phyloP scores from a whole-genome alignment of 2,113 vertebrate species.

The Otocyon megalotis region DNA sequence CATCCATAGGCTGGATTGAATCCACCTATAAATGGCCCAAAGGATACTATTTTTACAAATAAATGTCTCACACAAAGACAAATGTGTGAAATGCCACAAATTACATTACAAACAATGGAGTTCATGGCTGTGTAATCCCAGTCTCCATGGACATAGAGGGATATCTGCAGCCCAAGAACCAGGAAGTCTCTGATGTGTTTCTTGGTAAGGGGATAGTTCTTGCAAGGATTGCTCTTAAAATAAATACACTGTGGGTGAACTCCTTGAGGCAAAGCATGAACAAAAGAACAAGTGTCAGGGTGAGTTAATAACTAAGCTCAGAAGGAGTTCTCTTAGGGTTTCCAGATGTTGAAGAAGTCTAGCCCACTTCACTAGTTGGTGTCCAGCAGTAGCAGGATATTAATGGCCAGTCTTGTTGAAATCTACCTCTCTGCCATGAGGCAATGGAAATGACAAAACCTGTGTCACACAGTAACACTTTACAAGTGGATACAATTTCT shows the following conservation, averaged over 20 bases:
- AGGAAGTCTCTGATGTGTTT: slow-evolving; percentile 55
- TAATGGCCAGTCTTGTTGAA: slow-evolving; percentile 10
- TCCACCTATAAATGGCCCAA: not conserved
- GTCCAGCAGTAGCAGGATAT: not conserved
- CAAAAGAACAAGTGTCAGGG: slow-evolving; percentile 18
- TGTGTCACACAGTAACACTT: slow-evolving; percentile 7
- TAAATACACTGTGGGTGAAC: slow-evolving; percentile 46
- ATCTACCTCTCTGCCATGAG: not conserved
- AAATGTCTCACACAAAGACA: not conserved
- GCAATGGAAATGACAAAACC: not conserved
- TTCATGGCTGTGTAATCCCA: not conserved
- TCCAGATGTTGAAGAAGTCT: slow-evolving; percentile 15
- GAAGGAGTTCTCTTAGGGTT: not conserved
- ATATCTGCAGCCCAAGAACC: slow-evolving; percentile 49
- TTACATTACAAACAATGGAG: not conserved
- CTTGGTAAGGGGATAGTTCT: slow-evolving; percentile 54
- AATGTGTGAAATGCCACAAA: slow-evolving; percentile 15
- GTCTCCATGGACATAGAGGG: not conserved
- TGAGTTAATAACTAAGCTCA: not conserved
- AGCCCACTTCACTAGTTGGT: not conserved
- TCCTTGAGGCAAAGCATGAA: slow-evolving; percentile 22
- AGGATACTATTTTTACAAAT: not conserved
- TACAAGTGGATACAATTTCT: slow-evolving; percentile 34
- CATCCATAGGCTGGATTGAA: not conserved
- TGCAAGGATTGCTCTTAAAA: slow-evolving; percentile 68